Base-by-base conservation (phyloP, 2,113 vertebrate genomes). In the Rhinogobius similis region DNA sequence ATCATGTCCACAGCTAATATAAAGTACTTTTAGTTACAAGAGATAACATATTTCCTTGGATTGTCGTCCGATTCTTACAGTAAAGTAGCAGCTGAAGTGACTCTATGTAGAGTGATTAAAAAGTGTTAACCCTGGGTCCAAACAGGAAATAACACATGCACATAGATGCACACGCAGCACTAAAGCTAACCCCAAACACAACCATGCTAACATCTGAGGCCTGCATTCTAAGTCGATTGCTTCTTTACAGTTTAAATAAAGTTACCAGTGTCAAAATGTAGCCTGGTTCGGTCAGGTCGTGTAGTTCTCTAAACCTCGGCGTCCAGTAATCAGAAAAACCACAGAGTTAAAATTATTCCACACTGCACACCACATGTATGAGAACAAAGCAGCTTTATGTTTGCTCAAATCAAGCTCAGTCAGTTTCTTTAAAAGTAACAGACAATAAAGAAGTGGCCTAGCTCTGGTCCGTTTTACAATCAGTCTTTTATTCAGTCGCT, bases 351-450 rank as follows among this genome's bases (percentile, higher is more conserved):
- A 61, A 61, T 61, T 61, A n/a, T 12, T 61, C 18, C 29, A 3
- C 11, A 1, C 46, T 21, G 58, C 18, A 9, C 10, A 90, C 84
- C 88, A 70, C 88, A 85, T 82, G 75, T 38, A 39, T 89, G 84
- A 83, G 85, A 87, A 43, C 39, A 70, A n/a, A 14, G 39, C 26
- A 52, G 70, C 62, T 69, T 53, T 10, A 12, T 13, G 23, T 53
- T 53, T 5, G 55, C 14, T 9, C 16, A 27, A 29, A 58, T 58
- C 55, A 29, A 58, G 13, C 26, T 29, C 12, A 29, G 23, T 56
- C 24, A 13, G 26, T 56, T 13, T 58, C 14, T 58, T 18, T 48
- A 48, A 48, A 48, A 18, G 46, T 48, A 48, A 6, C 27, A 29
- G 14, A 27, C 26, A 29, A 58, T 4, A 56, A 29, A 58, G 14